Base-by-base conservation (phyloP, 2,113 vertebrate species). In the Seriola quinqueradiata region DNA sequence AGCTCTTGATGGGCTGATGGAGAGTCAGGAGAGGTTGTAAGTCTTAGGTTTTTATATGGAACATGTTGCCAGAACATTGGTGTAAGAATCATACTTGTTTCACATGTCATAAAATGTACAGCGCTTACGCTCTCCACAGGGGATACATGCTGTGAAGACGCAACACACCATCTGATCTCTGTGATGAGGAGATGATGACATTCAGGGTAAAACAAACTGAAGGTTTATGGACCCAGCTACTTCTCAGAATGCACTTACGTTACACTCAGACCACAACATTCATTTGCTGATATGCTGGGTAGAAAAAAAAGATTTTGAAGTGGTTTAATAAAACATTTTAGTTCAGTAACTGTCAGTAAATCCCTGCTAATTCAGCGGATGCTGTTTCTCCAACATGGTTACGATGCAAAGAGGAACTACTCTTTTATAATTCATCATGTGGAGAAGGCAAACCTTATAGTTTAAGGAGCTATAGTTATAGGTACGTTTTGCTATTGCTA, bases 1-100 rank as follows among this genome's bases (percentile, higher is more conserved):
- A 74, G 71, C 85, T 85, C 78, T 75, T 75, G 87, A 90, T 65
- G 64, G 85, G 76, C 67, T 79, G 81, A 71, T 32, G 66, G 32
- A 72, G 81, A 79, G 81, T 60, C 70, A 71, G 40, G 34, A 72
- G 63, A 69, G 28, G 52, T 61, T 82, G 72, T 79, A 87, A 75
- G 79, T 86, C 82, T 84, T 61, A 75, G 74, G 9, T 77, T 89
- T 79, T 81, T 71, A 75, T 83, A 50, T 65, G 36, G 36, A 87
- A 84, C 81, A 79, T 77, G 70, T 63, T 74, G 21, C 52, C 1
- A 55, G 72, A 64, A 84, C 81, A 76, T 12, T 65, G 11, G 25
- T 71, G 55, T n/a, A 60, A 54, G 55, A 77, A 77, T 83, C 61
- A 57, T 70, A 69, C 75, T 72, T 70, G 52, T 58, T 82, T 77